Percentiles rank a stretch among this genome's conserved stretches.
Conservation (phyloP, 92 coral and sea anemone genomes). For the Nematostella vectensis region DNA sequence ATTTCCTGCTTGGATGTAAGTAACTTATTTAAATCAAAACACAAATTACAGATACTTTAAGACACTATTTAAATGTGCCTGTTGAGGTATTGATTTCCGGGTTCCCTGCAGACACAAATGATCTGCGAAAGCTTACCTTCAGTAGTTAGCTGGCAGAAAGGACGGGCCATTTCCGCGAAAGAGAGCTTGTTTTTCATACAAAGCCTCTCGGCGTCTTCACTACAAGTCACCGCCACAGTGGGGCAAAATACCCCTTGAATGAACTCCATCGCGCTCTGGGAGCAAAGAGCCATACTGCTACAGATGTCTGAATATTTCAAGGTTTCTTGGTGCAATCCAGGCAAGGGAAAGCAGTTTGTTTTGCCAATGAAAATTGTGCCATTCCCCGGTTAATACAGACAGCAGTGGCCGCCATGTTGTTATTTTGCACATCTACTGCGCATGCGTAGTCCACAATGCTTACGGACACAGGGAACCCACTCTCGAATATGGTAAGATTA, state of each 20-base stretch:
- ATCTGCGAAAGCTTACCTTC: conserved; percentile 94
- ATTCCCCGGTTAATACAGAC: conserved; percentile 12
- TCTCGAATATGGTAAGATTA: too few relatives aligned
- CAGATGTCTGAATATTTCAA: too few relatives aligned
- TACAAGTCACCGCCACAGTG: conserved; percentile 89
- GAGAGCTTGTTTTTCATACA: conserved; percentile 85
- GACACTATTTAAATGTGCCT: too few relatives aligned
- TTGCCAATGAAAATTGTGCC: conserved; percentile 9
- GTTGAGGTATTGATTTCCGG: too few relatives aligned
- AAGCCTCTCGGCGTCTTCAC: conserved; percentile 89
- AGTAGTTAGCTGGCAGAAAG: conserved; percentile 91
- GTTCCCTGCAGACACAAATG: too few relatives aligned
- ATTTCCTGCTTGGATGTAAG: too few relatives aligned
- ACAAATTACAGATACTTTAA: too few relatives aligned
- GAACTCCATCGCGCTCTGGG: conserved; percentile 87
- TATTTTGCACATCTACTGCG: conserved; percentile 49
- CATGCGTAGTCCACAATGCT: conserved; percentile 31
- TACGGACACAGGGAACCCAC: too few relatives aligned
- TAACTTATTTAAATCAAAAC: too few relatives aligned
- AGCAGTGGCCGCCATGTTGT: conserved; percentile 94
- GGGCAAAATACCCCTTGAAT: conserved; percentile 94
- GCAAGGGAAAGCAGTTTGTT: conserved; percentile 1
- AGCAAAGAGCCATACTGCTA: conserved; percentile 99
- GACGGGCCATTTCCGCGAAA: conserved; percentile 92
- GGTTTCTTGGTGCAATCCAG: too few relatives aligned